A percentile compares a stretch with the other conserved stretches of the same genome.
These are phyloP conservation scores for Exocentrus adspersus DNA, from an alignment of 2,888 invertebrate genomes.

Conservation along the genomic window DNA sequence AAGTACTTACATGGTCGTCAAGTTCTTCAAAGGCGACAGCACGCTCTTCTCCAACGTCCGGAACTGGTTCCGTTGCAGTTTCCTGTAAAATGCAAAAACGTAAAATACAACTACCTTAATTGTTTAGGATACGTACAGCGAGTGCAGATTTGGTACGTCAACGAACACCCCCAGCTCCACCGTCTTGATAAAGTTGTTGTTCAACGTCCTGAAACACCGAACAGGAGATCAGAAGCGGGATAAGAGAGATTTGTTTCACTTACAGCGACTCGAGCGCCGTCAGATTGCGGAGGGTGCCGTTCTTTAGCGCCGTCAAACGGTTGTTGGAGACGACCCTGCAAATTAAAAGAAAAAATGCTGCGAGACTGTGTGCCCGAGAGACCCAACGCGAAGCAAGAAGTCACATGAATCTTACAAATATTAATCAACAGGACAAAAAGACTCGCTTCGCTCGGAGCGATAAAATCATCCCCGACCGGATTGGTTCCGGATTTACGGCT, in stretches of 20 bases:
- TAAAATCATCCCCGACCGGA: too few species aligned
- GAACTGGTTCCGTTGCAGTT: conserved; percentile 58
- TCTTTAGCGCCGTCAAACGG: conserved; percentile 59
- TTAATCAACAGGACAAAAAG: too few species aligned
- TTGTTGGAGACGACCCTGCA: conserved; percentile 67
- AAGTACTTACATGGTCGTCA: conserved; percentile 65
- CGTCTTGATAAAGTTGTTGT: conserved; percentile 62
- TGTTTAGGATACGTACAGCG: conserved; percentile 55
- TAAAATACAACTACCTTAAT: too few species aligned
- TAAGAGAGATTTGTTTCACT: conserved; percentile 55
- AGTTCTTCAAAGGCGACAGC: conserved; percentile 59
- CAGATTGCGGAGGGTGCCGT: conserved; percentile 64
- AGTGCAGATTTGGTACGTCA: conserved; percentile 63
- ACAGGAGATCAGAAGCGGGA: not conserved
- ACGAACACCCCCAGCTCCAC: conserved; percentile 63
- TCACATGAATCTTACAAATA: too few species aligned
- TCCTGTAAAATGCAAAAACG: conserved; percentile 43
- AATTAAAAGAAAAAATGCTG: conserved; percentile 31
- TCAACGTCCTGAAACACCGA: conserved; percentile 60
- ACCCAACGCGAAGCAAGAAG: too few species aligned
- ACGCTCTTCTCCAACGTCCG: conserved; percentile 59
- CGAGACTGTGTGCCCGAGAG: too few species aligned
- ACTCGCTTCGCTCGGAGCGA: too few species aligned
- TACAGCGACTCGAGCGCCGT: conserved; percentile 62
- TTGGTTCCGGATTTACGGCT: too few species aligned